phyloP scores from a whole-genome alignment of 1,140 invertebrate species.

The Drosophila burlai region DNA sequence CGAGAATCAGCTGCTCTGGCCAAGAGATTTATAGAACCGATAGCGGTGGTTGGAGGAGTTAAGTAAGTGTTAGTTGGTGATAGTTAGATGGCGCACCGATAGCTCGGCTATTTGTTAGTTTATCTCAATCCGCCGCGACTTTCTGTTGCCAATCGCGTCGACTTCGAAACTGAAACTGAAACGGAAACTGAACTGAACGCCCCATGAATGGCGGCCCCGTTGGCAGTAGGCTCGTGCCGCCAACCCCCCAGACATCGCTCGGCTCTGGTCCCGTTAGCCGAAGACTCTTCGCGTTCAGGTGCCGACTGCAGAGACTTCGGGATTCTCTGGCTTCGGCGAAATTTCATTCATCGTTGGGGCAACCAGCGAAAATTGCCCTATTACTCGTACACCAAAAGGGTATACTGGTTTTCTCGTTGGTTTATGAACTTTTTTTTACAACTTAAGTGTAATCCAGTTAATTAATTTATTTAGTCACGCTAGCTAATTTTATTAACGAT shows the following conservation, averaged over 20 bases:
- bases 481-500: background rate
- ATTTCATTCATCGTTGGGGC: constrained; percentile 66
- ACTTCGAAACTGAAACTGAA: constrained; percentile 61
- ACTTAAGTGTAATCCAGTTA: background rate
- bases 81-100: constrained; percentile 54
- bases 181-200: constrained; percentile 56
- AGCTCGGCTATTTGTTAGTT: constrained; percentile 53
- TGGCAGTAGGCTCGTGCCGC: constrained; percentile 68
- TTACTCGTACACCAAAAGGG: constrained; percentile 29
- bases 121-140: constrained; percentile 46
- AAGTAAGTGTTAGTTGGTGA: constrained; percentile 25
- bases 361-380: constrained; percentile 33
- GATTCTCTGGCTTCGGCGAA: constrained; percentile 31
- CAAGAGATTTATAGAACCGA: constrained; percentile 30
- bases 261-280: constrained; percentile 26
- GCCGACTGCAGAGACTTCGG: constrained; percentile 39
- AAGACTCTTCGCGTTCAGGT: constrained; percentile 10
- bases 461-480: no score
- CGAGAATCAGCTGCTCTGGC: constrained; percentile 33
- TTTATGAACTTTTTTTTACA: background rate
- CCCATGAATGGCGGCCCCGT: constrained; percentile 53
- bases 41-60: constrained; percentile 27
- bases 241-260: constrained; percentile 3
- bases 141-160: constrained; percentile 67
- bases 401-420: background rate